phyloP scores from a whole-genome alignment of 2,888 invertebrate species.

The Protophormia terraenovae region DNA sequence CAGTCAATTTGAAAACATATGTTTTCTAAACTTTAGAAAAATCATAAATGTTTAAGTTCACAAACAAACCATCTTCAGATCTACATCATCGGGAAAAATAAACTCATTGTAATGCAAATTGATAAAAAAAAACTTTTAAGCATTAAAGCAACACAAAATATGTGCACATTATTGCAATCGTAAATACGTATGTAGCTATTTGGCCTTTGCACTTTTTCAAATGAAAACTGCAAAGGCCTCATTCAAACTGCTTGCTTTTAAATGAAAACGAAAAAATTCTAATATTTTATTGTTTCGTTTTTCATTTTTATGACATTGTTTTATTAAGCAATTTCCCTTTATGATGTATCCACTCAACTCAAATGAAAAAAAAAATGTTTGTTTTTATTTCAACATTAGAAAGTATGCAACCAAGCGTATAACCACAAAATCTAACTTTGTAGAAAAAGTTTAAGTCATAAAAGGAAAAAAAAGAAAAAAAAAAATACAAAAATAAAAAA shows the following conservation, averaged over 20 bases:
- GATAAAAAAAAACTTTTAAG: too few relatives aligned
- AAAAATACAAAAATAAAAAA: neutral
- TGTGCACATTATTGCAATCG: too few relatives aligned
- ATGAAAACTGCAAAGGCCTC: neutral
- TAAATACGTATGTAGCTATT: too few relatives aligned
- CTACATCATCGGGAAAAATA: too few relatives aligned
- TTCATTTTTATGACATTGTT: neutral
- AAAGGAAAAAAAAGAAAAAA: neutral
- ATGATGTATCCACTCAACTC: neutral
- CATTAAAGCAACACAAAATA: too few relatives aligned
- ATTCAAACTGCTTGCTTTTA: neutral
- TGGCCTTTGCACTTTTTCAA: neutral
- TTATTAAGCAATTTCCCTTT: slow-evolving; percentile 13
- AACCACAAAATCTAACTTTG: slow-evolving; percentile 34
- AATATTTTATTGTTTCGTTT: neutral
- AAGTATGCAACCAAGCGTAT: slow-evolving; percentile 23
- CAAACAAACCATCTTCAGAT: too few relatives aligned
- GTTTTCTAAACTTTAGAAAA: neutral
- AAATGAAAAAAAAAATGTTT: neutral
- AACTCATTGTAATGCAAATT: too few relatives aligned
- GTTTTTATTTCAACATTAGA: neutral
- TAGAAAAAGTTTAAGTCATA: slow-evolving; percentile 6
- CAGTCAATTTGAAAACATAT: slow-evolving; percentile 24
- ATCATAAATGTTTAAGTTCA: too few relatives aligned
- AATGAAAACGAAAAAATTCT: neutral